Evolutionary conservation across 2,888 invertebrate genomes (phyloP), one percentile per base, ranked within the genome.

Genomic region (Phlogophora meticulosa): DNA sequence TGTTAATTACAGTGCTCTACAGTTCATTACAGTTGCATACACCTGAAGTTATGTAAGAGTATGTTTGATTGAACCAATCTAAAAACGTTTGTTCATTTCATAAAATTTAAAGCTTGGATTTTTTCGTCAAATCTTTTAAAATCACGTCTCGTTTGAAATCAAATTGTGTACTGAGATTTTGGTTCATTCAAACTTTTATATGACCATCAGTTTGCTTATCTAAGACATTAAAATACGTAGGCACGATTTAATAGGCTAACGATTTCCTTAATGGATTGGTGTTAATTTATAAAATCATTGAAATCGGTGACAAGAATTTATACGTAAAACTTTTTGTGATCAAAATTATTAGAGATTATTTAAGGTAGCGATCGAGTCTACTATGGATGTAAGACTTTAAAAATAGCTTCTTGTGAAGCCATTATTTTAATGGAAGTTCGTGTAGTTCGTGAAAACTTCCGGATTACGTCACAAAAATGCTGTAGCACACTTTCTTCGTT

Each of bases 1-100:
- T 81, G 82, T 84, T 87, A 91, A 91, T 91, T 89, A 85, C 78
- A 69, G 75, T 73, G 65, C 81, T 82, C 77, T 22, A 72, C 76
- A 70, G 76, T 65, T 72, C 68, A 75, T 83, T 72, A 45, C 22
- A 60, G 71, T 63, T 74, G 68, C 64, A 40, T 55, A 72, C 70
- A 82, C 73, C 80, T 78, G 72, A 72, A 63, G 49, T 68, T 43
- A 64, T 51, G 36, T 13, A 59, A 75, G 73, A 72, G 34, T 46
- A 55, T 42, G 9, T 60, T 76, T 77, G 40, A 60, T 59, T 64
- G 20, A 2, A 58, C 3, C 40, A 40, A 34, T 43, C 15, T 24
- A n/a, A 20, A 42, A 42, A 71, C 38, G 28, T 17, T 36, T 10
- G 15, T 20, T 45, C 22, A 1, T 38, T 17, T 22, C 45, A 28